Conservation (phyloP, 2,888 invertebrate species). For the Rugalucina vietnamica region DNA sequence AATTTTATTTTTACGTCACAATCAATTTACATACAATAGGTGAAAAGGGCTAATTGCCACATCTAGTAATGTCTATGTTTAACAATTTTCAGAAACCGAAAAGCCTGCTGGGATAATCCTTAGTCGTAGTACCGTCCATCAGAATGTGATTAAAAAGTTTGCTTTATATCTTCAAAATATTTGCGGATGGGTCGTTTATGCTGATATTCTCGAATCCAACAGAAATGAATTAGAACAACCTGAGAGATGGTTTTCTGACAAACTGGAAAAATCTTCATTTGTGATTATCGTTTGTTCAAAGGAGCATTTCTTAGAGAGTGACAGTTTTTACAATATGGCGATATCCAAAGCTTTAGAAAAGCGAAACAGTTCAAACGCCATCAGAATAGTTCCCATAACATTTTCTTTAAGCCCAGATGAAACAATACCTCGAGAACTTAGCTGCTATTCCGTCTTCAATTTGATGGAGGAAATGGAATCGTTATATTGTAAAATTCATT, state of each 20-base stretch:
- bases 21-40: no score
- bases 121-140: background rate
- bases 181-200: background rate
- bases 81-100: background rate
- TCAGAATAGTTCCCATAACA: background rate
- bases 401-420: background rate
- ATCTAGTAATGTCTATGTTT: no score
- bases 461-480: background rate
- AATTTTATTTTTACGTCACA: no score
- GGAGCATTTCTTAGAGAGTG: background rate
- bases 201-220: background rate
- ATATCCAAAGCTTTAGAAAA: background rate
- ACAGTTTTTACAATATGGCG: background rate
- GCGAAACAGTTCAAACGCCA: background rate
- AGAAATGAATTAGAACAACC: no score
- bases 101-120: background rate
- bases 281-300: slow-evolving; percentile 28
- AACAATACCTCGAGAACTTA: background rate
- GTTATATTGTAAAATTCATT: slow-evolving; percentile 1
- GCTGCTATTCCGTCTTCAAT: background rate
- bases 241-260: background rate
- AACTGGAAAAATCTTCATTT: background rate
- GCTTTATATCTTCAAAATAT: background rate
- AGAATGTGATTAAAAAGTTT: background rate
- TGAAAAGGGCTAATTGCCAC: no score